phyloP scores from a whole-genome alignment of 2,797 vertebrate species.

The Enteromius trimaculatus region DNA sequence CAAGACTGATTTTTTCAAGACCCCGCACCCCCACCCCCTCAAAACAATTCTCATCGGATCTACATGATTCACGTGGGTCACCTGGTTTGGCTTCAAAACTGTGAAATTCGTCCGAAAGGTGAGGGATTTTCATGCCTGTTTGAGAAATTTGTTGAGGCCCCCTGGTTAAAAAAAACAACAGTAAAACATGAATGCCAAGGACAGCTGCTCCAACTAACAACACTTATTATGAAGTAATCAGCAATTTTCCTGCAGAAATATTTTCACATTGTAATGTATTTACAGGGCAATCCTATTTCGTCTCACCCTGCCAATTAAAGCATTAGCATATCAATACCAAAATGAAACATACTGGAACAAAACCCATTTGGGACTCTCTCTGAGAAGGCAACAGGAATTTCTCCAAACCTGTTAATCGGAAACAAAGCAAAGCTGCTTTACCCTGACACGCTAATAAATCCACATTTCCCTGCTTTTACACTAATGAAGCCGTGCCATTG shows the following conservation, averaged over 20 bases:
- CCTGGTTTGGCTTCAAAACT: too few species aligned
- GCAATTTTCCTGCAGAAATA: constrained; percentile 24
- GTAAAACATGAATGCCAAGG: background rate
- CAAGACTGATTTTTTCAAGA: too few species aligned
- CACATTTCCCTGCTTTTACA: constrained; percentile 40
- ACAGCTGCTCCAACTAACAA: background rate
- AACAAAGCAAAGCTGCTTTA: constrained; percentile 42
- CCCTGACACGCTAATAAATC: constrained; percentile 23
- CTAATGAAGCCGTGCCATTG: constrained; percentile 37
- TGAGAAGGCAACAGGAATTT: constrained; percentile 38
- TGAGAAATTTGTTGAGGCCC: background rate
- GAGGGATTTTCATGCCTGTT: too few species aligned
- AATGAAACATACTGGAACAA: constrained; percentile 37
- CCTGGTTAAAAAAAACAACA: background rate
- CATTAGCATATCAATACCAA: constrained; percentile 51
- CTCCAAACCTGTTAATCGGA: constrained; percentile 33
- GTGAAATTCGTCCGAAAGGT: too few species aligned
- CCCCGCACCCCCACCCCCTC: too few species aligned
- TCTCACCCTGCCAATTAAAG: constrained; percentile 33
- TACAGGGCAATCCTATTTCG: constrained; percentile 34
- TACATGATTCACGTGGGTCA: too few species aligned
- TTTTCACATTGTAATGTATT: constrained; percentile 47
- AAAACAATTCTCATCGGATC: too few species aligned
- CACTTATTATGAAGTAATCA: constrained; percentile 22
- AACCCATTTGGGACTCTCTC: constrained; percentile 15